A percentile compares a stretch with the other conserved stretches of the same genome.
phyloP scores from a whole-genome alignment of 2,797 vertebrate species.

The Oreochromis grahami region DNA sequence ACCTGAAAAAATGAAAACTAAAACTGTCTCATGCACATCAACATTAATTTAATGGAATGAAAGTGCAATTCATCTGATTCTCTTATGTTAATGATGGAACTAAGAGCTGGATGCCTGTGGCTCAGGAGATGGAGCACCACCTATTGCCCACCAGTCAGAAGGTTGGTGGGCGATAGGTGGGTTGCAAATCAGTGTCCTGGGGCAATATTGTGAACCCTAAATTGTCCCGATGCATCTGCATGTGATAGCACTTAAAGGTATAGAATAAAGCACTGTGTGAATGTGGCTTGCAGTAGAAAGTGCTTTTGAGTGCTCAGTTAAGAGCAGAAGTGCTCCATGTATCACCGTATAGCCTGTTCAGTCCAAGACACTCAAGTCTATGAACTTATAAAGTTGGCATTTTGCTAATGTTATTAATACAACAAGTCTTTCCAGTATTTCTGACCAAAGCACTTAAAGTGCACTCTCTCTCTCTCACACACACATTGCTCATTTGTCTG shows the following conservation, averaged over 20 bases:
- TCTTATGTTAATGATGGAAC: no score
- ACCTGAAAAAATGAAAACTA: accelerated
- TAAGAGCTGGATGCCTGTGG: not conserved
- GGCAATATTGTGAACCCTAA: not conserved
- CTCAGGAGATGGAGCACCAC: not conserved
- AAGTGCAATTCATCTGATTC: not conserved
- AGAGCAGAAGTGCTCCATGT: not conserved
- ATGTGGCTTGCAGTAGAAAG: not conserved
- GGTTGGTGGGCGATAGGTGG: not conserved
- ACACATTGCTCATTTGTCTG: not conserved
- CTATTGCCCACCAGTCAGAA: not conserved
- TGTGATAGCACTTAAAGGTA: not conserved
- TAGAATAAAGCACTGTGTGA: not conserved
- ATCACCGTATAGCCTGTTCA: not conserved
- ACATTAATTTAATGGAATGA: not conserved
- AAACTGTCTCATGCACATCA: not conserved
- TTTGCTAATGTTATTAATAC: not conserved
- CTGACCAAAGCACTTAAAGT: not conserved
- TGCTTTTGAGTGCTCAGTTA: not conserved
- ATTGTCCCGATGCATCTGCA: not conserved
- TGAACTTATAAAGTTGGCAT: not conserved
- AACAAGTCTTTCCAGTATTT: not conserved
- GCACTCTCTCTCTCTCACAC: not conserved
- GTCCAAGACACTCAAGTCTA: not conserved
- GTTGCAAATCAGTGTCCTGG: not conserved